Evolutionary conservation across 1,140 invertebrate genomes (phyloP).

Genomic region (Drosophila lacertosa): DNA sequence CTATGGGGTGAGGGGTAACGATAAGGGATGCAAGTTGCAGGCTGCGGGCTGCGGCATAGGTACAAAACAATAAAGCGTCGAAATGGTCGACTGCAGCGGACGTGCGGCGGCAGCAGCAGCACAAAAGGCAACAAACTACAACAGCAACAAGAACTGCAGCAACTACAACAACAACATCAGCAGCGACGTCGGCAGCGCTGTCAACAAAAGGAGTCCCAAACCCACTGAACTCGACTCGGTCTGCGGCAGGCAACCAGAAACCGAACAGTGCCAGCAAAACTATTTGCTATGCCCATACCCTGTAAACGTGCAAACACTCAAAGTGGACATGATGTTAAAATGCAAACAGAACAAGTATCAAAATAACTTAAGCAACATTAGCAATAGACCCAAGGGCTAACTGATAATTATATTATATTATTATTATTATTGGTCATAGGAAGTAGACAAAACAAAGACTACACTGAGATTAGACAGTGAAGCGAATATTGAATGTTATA

Average conservation of each 20-base stretch:
- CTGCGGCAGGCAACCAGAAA: slow-evolving; percentile 4
- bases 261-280: slow-evolving; percentile 6
- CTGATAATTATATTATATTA: no score
- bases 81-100: slow-evolving; percentile 19
- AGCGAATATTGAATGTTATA: no score
- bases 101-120: slow-evolving; percentile 4
- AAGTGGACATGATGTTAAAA: no score
- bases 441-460: no score
- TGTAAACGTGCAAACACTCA: no score
- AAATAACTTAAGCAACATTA: no score
- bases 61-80: slow-evolving; percentile 30
- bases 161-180: background rate
- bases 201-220: slow-evolving; percentile 10
- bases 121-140: slow-evolving; percentile 25
- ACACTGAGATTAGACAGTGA: no score
- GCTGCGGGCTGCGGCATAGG: background rate
- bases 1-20: background rate
- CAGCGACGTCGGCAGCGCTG: no score
- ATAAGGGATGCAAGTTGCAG: no score
- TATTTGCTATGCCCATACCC: slow-evolving; percentile 12
- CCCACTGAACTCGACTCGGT: background rate
- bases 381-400: no score
- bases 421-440: no score
- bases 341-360: no score
- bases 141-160: slow-evolving; percentile 11